Percentiles rank a stretch among this genome's conserved stretches.
These are phyloP conservation scores for Nephotettix cincticeps DNA, from an alignment of 1,140 invertebrate species.

Conservation along the genomic window DNA sequence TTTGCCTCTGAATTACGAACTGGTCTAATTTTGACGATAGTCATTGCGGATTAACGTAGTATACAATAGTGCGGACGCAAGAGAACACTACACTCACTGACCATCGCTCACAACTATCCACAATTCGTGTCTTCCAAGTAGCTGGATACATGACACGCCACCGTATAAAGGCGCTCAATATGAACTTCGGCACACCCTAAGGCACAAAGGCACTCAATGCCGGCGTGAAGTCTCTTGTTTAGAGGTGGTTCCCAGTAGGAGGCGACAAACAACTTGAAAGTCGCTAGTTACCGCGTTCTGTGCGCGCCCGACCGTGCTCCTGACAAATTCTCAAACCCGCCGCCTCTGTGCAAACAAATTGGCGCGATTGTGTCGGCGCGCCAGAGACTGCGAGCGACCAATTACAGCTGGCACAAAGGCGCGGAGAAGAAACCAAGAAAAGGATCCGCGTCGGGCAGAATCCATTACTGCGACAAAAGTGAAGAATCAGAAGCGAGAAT, in stretches of 20 bases:
- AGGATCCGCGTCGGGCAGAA: neutral
- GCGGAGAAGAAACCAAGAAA: neutral
- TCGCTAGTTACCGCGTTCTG: neutral
- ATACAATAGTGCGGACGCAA: no score
- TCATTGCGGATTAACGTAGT: no score
- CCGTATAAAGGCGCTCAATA: no score
- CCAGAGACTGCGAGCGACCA: neutral
- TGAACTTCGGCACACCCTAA: no score
- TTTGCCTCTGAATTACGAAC: no score
- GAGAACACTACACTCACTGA: no score
- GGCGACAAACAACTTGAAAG: conserved; percentile 8
- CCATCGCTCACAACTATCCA: no score
- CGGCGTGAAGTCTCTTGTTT: no score
- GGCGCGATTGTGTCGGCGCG: conserved; percentile 5
- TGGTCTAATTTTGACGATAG: no score
- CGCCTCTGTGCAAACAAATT: conserved; percentile 20
- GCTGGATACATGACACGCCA: no score
- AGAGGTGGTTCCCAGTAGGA: neutral
- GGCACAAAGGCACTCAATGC: no score
- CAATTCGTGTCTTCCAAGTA: no score
- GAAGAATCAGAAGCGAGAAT: conserved; percentile 12
- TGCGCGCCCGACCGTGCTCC: neutral
- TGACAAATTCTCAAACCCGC: conserved; percentile 5
- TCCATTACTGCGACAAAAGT: conserved; percentile 13
- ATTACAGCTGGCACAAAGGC: neutral